Evolutionary conservation across 2,797 vertebrate species (phyloP).

Genomic region (Rhynchonycteris naso): DNA sequence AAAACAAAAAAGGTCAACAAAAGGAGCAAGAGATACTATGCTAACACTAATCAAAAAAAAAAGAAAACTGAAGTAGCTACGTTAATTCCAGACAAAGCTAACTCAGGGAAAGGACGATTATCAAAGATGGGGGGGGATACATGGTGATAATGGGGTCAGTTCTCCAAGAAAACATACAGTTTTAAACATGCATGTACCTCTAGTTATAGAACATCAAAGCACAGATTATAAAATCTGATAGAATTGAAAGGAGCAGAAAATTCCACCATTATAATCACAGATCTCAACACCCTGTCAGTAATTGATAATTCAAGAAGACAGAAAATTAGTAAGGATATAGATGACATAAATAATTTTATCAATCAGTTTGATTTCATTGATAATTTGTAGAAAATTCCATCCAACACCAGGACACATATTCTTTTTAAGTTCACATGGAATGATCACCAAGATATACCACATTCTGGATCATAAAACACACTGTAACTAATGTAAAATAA

Average conservation of each 20-base stretch:
- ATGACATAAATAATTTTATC: not conserved
- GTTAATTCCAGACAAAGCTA: not conserved
- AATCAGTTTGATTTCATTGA: conserved; percentile 44
- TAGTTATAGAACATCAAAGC: not conserved
- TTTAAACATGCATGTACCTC: not conserved
- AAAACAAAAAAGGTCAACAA: not conserved
- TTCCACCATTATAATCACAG: not conserved
- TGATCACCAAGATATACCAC: not conserved
- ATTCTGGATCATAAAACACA: not conserved
- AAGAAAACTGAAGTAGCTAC: not conserved
- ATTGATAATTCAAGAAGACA: not conserved
- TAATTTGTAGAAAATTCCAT: conserved; percentile 30
- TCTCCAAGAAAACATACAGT: not conserved
- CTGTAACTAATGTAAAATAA: not conserved
- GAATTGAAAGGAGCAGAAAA: not conserved
- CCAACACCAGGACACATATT: not conserved
- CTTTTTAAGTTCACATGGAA: not conserved
- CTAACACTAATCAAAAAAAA: not conserved
- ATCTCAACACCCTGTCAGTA: conserved; percentile 29
- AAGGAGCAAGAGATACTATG: not conserved
- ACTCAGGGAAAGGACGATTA: not conserved
- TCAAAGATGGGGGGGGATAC: not conserved
- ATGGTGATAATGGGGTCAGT: not conserved
- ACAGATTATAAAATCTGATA: not conserved
- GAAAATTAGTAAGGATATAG: not conserved